Percentiles rank a stretch among this genome's conserved stretches.
These are phyloP conservation scores for Paramormyrops hopkinsi DNA, from an alignment of 2,797 vertebrate genomes.

Conservation along the genomic window DNA sequence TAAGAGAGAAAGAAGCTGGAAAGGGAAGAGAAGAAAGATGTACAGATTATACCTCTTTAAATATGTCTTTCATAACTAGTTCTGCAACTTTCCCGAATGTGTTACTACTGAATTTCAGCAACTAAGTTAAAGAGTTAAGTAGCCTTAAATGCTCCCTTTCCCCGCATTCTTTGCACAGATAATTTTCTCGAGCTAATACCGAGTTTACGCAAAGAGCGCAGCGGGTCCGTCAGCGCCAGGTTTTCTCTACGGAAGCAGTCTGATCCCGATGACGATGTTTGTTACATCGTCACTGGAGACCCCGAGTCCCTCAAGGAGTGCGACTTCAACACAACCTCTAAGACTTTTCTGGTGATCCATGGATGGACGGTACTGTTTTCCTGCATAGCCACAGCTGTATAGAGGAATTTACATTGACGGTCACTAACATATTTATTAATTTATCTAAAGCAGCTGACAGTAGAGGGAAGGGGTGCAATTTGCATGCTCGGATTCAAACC, in stretches of 20 bases:
- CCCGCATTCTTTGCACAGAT: constrained; percentile 37
- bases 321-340: constrained; percentile 60
- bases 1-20: not conserved
- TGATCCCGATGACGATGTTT: constrained; percentile 61
- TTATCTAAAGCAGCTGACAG: not conserved
- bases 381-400: not conserved
- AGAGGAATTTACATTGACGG: not conserved
- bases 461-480: not conserved
- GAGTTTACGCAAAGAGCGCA: constrained; percentile 39
- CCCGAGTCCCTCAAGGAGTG: constrained; percentile 54
- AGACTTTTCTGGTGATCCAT: constrained; percentile 72
- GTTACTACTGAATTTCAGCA: not conserved
- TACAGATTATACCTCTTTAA: not conserved
- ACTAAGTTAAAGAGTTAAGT: not conserved
- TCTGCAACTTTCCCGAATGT: not conserved
- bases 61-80: not conserved
- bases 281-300: constrained; percentile 57
- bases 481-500: not conserved
- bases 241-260: constrained; percentile 64
- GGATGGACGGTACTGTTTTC: constrained; percentile 66
- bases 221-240: constrained; percentile 34
- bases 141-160: not conserved
- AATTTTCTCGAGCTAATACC: constrained; percentile 56
- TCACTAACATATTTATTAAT: not conserved
- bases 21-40: not conserved